phyloP scores from a whole-genome alignment of 2,888 invertebrate species.

The Bombylius discolor region DNA sequence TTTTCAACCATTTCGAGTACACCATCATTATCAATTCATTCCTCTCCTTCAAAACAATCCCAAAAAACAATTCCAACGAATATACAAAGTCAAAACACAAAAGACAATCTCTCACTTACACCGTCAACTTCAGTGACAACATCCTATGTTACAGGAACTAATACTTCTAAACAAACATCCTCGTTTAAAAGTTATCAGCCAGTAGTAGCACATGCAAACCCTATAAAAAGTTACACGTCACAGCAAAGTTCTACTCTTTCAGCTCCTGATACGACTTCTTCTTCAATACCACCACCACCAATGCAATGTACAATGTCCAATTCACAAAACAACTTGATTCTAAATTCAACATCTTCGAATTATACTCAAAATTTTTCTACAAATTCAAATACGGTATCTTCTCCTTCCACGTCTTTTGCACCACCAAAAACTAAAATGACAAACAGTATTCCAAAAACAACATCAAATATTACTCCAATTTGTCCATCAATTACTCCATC shows the following conservation, averaged over 20 bases:
- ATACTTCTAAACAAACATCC: neutral
- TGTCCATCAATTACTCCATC: neutral
- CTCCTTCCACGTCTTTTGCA: neutral
- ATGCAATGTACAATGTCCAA: neutral
- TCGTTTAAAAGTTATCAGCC: neutral
- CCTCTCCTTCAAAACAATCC: neutral
- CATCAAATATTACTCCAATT: neutral
- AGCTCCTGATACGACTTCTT: neutral
- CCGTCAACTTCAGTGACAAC: neutral
- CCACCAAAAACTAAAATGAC: too few species aligned
- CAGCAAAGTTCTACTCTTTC: too few species aligned
- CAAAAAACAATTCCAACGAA: neutral
- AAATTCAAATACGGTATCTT: neutral
- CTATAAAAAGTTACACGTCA: neutral
- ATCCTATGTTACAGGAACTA: neutral
- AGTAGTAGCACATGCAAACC: neutral
- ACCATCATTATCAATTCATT: neutral
- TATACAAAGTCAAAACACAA: neutral
- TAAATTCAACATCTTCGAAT: neutral
- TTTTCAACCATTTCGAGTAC: neutral
- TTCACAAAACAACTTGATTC: neutral
- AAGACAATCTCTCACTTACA: neutral
- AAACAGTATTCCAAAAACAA: too few species aligned
- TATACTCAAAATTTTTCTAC: neutral
- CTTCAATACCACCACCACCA: neutral